These are phyloP conservation scores for Tenthredo livida DNA, from an alignment of 2,888 invertebrate genomes.

Conservation along the genomic window DNA sequence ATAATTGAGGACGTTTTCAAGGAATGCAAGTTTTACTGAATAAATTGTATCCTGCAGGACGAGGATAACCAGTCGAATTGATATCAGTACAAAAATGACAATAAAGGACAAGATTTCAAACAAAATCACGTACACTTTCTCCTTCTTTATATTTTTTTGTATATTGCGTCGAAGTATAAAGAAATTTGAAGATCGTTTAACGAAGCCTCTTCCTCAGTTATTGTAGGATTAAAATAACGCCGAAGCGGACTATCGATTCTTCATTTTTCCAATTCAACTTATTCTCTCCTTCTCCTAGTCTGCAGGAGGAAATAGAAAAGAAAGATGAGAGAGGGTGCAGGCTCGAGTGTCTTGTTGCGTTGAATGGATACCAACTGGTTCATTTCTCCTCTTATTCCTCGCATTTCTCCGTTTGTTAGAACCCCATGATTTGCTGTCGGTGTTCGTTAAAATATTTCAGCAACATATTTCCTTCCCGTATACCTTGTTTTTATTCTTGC, in stretches of 20 bases:
- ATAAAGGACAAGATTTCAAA: neutral
- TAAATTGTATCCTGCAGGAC: too few relatives aligned
- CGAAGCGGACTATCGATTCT: constrained; percentile 1
- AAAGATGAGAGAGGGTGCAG: constrained; percentile 12
- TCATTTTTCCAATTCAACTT: constrained; percentile 12
- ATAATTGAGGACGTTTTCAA: too few relatives aligned
- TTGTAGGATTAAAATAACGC: neutral
- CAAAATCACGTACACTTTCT: neutral
- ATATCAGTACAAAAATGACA: neutral
- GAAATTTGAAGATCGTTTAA: neutral
- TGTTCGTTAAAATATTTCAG: neutral
- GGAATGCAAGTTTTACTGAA: too few relatives aligned
- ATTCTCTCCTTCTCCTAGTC: constrained; percentile 2
- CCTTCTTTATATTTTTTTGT: neutral
- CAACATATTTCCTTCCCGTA: neutral
- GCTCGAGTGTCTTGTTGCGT: neutral
- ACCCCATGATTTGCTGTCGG: constrained; percentile 4
- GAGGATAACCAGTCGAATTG: too few relatives aligned
- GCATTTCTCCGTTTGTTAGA: neutral
- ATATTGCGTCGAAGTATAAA: neutral
- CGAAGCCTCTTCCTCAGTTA: neutral
- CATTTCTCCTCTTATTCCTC: neutral
- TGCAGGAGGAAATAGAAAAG: neutral
- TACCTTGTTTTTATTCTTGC: too few relatives aligned
- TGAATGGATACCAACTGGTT: constrained; percentile 7